A percentile compares a stretch with the other conserved stretches of the same genome.
These are phyloP conservation scores for Halisarca cf. caerulea DNA, from an alignment of 37 sponge, comb jelly and placozoan species.

Conservation along the genomic window DNA sequence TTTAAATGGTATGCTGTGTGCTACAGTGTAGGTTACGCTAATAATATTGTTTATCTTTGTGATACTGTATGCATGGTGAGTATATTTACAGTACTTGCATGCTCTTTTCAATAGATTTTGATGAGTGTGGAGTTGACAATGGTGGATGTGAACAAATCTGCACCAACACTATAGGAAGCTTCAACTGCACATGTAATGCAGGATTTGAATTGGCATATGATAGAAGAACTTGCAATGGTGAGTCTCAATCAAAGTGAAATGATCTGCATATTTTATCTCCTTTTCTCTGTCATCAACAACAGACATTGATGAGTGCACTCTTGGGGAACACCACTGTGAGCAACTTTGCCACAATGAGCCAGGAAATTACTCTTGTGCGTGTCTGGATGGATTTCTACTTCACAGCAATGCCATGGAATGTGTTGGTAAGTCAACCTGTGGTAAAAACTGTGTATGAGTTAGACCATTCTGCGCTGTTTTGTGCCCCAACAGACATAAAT, in stretches of 20 bases:
- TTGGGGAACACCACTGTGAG: background rate
- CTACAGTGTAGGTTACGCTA: background rate
- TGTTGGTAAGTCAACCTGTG: too few relatives aligned
- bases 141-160: conserved; percentile 15
- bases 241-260: background rate
- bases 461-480: background rate
- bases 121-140: conserved; percentile 18
- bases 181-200: background rate
- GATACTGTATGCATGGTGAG: background rate
- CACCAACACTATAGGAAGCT: background rate
- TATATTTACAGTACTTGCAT: background rate
- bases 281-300: background rate
- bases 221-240: background rate
- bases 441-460: too few relatives aligned
- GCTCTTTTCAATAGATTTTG: background rate
- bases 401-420: too few relatives aligned
- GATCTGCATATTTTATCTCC: background rate
- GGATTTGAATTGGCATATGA: background rate
- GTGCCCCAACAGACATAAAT: background rate
- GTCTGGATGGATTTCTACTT: background rate
- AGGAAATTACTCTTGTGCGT: background rate
- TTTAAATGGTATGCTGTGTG: background rate
- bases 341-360: background rate
- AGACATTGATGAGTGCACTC: background rate
- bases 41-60: background rate